Percentiles rank a stretch among this genome's conserved stretches.
Evolutionary conservation across 2,888 invertebrate genomes (phyloP).

Genomic region (Drosophila acutilabella): DNA sequence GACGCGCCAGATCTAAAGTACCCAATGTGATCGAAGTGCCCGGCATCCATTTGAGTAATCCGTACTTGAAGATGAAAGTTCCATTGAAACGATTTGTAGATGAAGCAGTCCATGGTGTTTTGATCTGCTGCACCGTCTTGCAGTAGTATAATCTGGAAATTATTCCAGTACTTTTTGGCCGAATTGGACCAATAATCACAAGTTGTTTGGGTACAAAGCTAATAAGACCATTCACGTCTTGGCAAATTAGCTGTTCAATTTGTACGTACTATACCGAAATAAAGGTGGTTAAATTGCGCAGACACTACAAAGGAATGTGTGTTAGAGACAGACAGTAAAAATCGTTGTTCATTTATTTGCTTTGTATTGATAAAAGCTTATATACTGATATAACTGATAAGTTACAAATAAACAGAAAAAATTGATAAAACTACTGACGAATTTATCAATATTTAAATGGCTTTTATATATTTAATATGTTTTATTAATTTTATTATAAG

Average conservation of each 20-base stretch:
- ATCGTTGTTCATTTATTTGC: neutral
- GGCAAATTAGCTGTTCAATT: conserved; percentile 7
- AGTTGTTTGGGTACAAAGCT: conserved; percentile 27
- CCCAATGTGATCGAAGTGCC: conserved; percentile 80
- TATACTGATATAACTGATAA: conserved; percentile 9
- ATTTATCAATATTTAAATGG: too few relatives aligned
- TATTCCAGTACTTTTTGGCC: conserved; percentile 39
- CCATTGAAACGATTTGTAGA: conserved; percentile 70
- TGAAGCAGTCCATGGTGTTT: conserved; percentile 69
- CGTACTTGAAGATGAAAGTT: conserved; percentile 25
- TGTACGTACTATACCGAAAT: conserved; percentile 16
- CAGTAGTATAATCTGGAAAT: conserved; percentile 72
- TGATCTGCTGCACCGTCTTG: conserved; percentile 49
- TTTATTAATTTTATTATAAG: too few relatives aligned
- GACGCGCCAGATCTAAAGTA: conserved; percentile 72
- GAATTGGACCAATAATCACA: conserved; percentile 45
- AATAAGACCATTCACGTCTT: conserved; percentile 40
- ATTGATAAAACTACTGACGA: too few relatives aligned
- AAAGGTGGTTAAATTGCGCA: too few relatives aligned
- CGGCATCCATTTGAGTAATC: conserved; percentile 71
- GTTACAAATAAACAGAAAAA: conserved; percentile 31
- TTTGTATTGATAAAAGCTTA: conserved; percentile 3
- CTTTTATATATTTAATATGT: too few relatives aligned
- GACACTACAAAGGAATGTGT: too few relatives aligned
- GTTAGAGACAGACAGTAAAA: neutral